Percentiles rank a stretch among this genome's conserved stretches.
Conservation (phyloP, 2,113 vertebrate species). For the Pseudopodoces humilis region DNA sequence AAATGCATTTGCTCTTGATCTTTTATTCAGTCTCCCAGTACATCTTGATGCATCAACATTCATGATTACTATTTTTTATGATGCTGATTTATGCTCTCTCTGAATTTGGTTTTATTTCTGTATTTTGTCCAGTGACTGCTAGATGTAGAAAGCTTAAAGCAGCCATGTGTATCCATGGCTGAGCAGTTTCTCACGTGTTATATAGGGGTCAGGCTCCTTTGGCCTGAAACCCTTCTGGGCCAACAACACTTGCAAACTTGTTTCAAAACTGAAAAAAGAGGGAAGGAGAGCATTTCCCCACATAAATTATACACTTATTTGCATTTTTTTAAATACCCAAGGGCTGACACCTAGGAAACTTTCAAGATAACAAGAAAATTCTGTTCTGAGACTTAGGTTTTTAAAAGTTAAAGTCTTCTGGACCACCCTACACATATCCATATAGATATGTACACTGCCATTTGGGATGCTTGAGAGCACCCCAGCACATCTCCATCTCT, state of each 20-base stretch:
- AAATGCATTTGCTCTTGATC: neutral
- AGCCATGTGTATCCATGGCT: accelerated
- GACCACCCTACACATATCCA: neutral
- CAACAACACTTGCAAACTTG: neutral
- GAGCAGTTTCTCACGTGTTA: neutral
- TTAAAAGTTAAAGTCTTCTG: neutral
- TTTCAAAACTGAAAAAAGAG: neutral
- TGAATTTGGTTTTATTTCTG: neutral
- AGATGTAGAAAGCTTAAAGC: neutral
- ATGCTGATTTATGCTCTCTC: neutral
- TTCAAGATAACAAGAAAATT: neutral
- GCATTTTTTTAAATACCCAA: neutral
- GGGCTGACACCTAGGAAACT: neutral
- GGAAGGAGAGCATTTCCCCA: neutral
- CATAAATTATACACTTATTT: neutral
- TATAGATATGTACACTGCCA: neutral
- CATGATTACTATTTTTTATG: neutral
- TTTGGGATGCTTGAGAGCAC: neutral
- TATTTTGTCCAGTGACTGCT: neutral
- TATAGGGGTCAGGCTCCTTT: neutral
- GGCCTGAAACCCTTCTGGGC: neutral
- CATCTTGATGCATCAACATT: neutral
- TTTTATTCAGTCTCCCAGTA: neutral
- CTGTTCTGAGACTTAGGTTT: neutral
- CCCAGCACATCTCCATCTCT: neutral